phyloP scores from a whole-genome alignment of 2,888 invertebrate species.

The Trichogramma evanescens region DNA sequence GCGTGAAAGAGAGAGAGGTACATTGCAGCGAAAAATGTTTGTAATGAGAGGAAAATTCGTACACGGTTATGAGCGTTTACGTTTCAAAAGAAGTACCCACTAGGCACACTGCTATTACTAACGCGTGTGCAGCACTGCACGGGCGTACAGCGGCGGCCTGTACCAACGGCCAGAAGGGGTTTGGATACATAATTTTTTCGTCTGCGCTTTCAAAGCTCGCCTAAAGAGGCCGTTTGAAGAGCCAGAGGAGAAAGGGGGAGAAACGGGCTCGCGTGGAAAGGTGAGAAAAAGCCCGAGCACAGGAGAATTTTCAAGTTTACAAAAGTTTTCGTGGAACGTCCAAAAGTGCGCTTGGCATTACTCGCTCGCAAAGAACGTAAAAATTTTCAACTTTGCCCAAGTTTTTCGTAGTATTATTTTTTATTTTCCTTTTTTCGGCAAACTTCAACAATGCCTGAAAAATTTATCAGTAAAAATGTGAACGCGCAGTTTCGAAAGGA shows the following conservation, averaged over 20 bases:
- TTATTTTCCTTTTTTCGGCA: no score
- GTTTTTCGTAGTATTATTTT: no score
- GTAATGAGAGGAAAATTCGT: conserved; percentile 18
- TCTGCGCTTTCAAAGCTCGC: not conserved
- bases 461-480: no score
- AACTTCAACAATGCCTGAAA: no score
- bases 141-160: not conserved
- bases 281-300: not conserved
- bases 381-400: no score
- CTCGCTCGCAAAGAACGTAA: no score
- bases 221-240: not conserved
- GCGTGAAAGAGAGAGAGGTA: no score
- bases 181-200: conserved; percentile 11
- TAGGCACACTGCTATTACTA: not conserved
- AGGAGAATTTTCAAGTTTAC: conserved; percentile 4
- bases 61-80: conserved; percentile 8
- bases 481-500: no score
- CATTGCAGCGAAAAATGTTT: conserved; percentile 15
- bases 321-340: not conserved
- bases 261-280: no score
- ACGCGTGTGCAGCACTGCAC: conserved; percentile 5
- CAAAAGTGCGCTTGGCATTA: no score
- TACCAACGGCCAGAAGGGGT: not conserved
- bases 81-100: not conserved
- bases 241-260: no score